Base-by-base conservation (phyloP, 2,888 invertebrate genomes). In the Cataglyphis livida region DNA sequence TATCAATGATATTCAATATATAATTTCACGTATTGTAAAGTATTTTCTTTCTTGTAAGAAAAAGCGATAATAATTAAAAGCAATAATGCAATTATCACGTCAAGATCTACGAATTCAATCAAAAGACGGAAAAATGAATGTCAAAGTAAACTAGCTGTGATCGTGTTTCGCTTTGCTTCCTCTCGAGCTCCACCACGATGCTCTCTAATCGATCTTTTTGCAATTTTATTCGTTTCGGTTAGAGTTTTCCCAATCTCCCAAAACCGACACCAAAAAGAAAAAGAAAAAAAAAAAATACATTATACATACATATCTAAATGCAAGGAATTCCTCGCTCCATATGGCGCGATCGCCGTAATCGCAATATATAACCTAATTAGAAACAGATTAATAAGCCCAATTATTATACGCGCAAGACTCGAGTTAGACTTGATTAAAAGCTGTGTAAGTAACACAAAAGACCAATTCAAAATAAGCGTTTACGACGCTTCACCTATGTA, bases 221-320 rank as follows among this genome's bases (percentile, higher is more conserved):
- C 48, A 66, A 81, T 35, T 59, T 76, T 79, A 86, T 87, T 87
- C 76, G 82, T 89, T 90, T 92, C 91, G 90, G 91, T 91, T 91
- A 92, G 89, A 92, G 79, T 90, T 87, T 89, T 84, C 90, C 91
- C 89, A 89, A 90, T 91, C 78, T 71, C 89, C 91, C 91, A 89
- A 89, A 89, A 91, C 91, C 91, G 90, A 91, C 91, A 91, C 91
- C 91, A 87, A 86, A 87, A 83, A 83, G 68, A 82, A 85, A 85
- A 84, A 86, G 70, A 70, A 85, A 86, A 70, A 70, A 70, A 70
- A 78, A 75, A 78, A 48, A 78, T 65, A 54, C 48, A n/a, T 68
- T 48, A 68, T 78, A 70, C 78, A 15, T 78, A 64, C 54, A 44
- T 71, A 78, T 78, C 57, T 78, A 78, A 68, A 86, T 62, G 74